Base-by-base conservation (phyloP, 1,140 invertebrate genomes). In the Pseudomyrmex dendroicus region DNA sequence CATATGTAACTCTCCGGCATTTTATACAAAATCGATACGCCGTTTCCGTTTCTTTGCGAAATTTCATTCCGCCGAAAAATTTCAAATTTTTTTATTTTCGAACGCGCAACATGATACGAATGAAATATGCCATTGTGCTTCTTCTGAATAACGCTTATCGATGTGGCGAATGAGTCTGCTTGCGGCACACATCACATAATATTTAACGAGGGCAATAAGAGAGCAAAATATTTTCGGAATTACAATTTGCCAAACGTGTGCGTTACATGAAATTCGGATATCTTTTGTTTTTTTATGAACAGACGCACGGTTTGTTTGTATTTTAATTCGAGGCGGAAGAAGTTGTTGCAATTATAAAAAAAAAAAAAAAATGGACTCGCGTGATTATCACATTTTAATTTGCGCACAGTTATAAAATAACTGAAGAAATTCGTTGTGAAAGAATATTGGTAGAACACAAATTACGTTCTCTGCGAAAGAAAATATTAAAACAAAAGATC, bases 111-210 rank as follows among this genome's bases (percentile, higher is more conserved):
- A 12, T 15, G 22, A 70, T 13, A 50, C 72, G 9, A 35, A 25
- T 25, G 15, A 78, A 48, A 20, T 13, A 50, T 17, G 44, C 48
- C 63, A 22, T 68, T 77, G 25, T 20, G 50, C 63, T 77, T 56
- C 56, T 25, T 4, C 15, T 12, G 20, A 70, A 15, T 61, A 56
- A 70, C 1, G 76, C 76, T 80, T 59, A 50, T 80, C 72, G 59
- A 80, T 70, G 64, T 78, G 12, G 12, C 44, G 22, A 78, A 70
- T 70, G 10, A 78, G 2, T 70, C 52, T 46, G 66, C 66, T 80
- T 77, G 35, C 50, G 35, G 35, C 35, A 35, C 35, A 35, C 5
- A 76, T 78, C 64, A 48, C 10, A 72, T 54, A 59, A 68, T 20
- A 17, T 50, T 25, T 67, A 48, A 50, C 20, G 44, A 8, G 15